Evolutionary conservation across 2,888 invertebrate genomes (phyloP).

Genomic region (Acrocyrtus sp.): DNA sequence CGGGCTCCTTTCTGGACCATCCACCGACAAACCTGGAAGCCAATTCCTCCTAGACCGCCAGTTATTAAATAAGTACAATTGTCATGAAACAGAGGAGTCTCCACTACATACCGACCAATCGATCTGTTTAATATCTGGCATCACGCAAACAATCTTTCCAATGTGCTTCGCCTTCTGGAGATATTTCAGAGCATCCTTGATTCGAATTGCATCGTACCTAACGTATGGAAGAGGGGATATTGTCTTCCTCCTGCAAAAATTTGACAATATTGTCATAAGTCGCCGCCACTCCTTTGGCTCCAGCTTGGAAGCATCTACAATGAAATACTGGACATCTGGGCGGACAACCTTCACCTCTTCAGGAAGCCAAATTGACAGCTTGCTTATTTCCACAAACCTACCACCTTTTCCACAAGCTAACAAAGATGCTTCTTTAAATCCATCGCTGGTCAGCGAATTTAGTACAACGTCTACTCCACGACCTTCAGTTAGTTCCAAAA

Average conservation of each 20-base stretch:
- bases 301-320: constrained; percentile 12
- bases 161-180: constrained; percentile 26
- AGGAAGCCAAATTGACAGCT: constrained; percentile 15
- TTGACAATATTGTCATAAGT: background rate
- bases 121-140: constrained; percentile 3
- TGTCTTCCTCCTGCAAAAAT: background rate
- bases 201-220: background rate
- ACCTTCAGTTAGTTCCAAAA: constrained; percentile 9
- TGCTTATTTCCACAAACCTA: constrained; percentile 39
- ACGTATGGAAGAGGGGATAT: constrained; percentile 3
- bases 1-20: constrained; percentile 19
- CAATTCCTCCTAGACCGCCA: constrained; percentile 32
- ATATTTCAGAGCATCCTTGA: constrained; percentile 4
- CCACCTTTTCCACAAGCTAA: background rate
- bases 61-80: constrained; percentile 22
- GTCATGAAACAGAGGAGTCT: constrained; percentile 7
- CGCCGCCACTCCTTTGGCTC: background rate
- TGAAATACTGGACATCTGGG: constrained; percentile 17
- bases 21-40: constrained; percentile 17
- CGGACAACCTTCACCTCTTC: constrained; percentile 14
- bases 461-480: constrained; percentile 19
- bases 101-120: background rate
- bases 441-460: constrained; percentile 32
- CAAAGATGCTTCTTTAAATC: constrained; percentile 25
- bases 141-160: constrained; percentile 26